phyloP scores from a whole-genome alignment of 1,140 invertebrate species.

The Platorchestia sp. region DNA sequence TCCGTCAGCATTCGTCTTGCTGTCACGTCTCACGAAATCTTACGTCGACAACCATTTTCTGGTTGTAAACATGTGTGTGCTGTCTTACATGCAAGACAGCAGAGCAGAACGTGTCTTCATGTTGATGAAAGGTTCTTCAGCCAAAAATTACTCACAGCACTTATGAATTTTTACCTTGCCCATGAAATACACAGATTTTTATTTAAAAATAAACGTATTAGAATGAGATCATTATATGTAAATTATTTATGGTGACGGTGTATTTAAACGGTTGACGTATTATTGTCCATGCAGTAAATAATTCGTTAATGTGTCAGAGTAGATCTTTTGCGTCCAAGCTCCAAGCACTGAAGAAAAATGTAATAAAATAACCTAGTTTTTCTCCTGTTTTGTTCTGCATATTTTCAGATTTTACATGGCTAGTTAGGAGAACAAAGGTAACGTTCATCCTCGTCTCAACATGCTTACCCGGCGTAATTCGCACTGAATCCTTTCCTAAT shows the following conservation, averaged over 20 bases:
- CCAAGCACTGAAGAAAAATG: neutral
- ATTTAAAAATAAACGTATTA: neutral
- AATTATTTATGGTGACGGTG: neutral
- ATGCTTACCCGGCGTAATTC: neutral
- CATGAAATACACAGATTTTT: neutral
- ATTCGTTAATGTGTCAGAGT: neutral
- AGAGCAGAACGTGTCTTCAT: neutral
- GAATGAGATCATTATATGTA: neutral
- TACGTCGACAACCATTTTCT: neutral
- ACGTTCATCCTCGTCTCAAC: neutral
- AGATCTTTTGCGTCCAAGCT: neutral
- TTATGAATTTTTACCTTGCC: neutral
- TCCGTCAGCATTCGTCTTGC: neutral
- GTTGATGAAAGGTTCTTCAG: neutral
- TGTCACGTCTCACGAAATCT: neutral
- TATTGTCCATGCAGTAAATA: neutral
- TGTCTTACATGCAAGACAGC: neutral
- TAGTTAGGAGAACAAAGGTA: neutral
- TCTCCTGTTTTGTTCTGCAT: neutral
- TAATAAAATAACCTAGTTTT: neutral
- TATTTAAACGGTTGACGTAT: neutral
- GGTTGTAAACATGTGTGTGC: no score
- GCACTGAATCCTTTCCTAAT: neutral
- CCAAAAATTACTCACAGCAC: neutral
- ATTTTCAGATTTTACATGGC: neutral